Evolutionary conservation across 2,113 vertebrate genomes (phyloP).

Genomic region (Mohoua ochrocephala): DNA sequence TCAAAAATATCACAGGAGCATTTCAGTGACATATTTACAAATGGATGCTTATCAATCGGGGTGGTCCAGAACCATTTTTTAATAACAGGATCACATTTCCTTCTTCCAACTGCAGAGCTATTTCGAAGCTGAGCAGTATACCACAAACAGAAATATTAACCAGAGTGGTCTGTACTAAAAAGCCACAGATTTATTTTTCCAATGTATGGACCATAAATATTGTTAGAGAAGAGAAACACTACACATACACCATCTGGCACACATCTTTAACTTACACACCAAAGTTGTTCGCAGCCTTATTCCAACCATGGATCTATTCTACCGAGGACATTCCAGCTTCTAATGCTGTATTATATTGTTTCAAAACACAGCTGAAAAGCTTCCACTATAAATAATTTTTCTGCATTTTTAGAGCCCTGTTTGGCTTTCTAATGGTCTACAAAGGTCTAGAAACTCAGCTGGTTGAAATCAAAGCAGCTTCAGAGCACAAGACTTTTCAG

Average conservation of each 20-base stretch:
- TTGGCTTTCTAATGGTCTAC: not conserved
- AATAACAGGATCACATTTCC: not conserved
- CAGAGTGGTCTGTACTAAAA: not conserved
- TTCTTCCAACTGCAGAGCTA: not conserved
- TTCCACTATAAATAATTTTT: not conserved
- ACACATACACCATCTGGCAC: not conserved
- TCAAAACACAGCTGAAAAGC: not conserved
- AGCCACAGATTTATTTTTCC: not conserved
- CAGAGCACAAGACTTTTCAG: not conserved
- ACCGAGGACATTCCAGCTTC: not conserved
- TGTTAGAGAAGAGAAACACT: not conserved
- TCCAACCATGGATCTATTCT: not conserved
- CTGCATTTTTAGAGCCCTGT: not conserved
- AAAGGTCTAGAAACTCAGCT: not conserved
- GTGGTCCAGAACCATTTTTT: not conserved
- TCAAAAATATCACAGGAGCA: not conserved
- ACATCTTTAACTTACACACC: not conserved
- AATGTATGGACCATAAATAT: not conserved
- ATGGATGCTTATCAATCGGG: not conserved
- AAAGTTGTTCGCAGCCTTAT: not conserved
- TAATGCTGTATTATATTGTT: not conserved
- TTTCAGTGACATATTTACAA: not conserved
- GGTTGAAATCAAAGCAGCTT: not conserved
- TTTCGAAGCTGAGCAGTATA: not conserved
- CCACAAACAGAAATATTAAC: conserved; percentile 10